Base-by-base conservation (phyloP, 2,797 vertebrate genomes). In the Diplodus sargus region DNA sequence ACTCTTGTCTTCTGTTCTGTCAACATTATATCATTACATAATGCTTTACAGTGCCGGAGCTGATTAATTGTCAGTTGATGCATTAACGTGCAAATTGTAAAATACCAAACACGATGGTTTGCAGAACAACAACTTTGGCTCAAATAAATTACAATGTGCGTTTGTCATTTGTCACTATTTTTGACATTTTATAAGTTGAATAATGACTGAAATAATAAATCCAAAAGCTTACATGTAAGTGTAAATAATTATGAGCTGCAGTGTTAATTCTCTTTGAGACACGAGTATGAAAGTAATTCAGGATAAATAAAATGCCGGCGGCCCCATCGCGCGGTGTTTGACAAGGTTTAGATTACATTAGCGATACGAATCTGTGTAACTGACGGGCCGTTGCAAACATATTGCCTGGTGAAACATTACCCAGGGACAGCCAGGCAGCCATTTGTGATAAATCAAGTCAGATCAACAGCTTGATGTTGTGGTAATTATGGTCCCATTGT, bases 381-480 rank as follows among this genome's bases (percentile, higher is more conserved):
- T 83, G 88, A 85, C 83, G 72, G 58, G 52, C 62, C 76, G 76
- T 42, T 78, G 66, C 57, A 83, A 86, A 84, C 80, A 90, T 82
- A 85, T 76, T 86, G 71, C 53, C 6, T n/a, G 70, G 59, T 85
- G 70, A 87, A 90, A 86, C 73, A 75, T 79, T 81, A 84, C 73
- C 79, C 63, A 39, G 83, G 75, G 85, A 90, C 85, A 83, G 70
- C 74, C 80, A 78, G 80, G 81, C 79, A 90, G 85, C 64, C 80
- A 85, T 87, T 86, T 87, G 71, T 64, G 70, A 89, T 86, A 18
- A 89, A 90, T 90, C 77, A 82, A 83, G 56, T 81, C 76, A 67
- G 88, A 92, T 89, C 84, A 91, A 81, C 69, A 51, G 69, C 67
- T 86, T 70, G 75, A 90, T 89, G 70, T 81, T 87, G 73, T 87